These are phyloP conservation scores for Rosalia funebris DNA, from an alignment of 2,888 invertebrate species.

Conservation along the genomic window DNA sequence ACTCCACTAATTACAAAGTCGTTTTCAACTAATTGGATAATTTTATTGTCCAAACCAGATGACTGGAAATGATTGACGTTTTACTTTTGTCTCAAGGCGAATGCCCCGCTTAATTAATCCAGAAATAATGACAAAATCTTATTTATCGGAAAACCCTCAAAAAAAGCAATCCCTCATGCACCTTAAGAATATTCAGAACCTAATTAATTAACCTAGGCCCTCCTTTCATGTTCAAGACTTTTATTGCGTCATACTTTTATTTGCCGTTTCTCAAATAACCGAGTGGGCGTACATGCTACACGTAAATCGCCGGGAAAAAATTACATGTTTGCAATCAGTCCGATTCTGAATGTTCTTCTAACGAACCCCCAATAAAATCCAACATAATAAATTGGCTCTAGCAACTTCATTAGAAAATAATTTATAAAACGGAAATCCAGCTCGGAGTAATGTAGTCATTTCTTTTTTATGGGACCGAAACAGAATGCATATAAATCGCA, in stretches of 20 bases:
- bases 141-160: too few species aligned
- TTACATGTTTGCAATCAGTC: neutral
- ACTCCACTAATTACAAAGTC: too few species aligned
- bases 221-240: neutral
- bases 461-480: conserved; percentile 10
- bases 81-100: too few species aligned
- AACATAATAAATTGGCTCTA: neutral
- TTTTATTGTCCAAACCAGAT: too few species aligned
- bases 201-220: neutral
- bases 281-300: too few species aligned
- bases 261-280: neutral
- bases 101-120: too few species aligned
- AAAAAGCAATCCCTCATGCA: too few species aligned
- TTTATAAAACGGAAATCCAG: conserved; percentile 7
- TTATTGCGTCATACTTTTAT: neutral
- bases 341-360: too few species aligned
- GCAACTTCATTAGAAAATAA: conserved; percentile 8
- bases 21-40: too few species aligned
- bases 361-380: neutral
- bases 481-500: neutral
- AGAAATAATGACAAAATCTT: too few species aligned
- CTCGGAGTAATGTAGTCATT: conserved; percentile 7
- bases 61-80: too few species aligned
- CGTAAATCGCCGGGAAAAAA: neutral
- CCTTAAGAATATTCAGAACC: too few species aligned